Percentiles rank a stretch among this genome's conserved stretches.
Conservation (phyloP, 1,140 invertebrate genomes). For the Parasteatoda tepidariorum region DNA sequence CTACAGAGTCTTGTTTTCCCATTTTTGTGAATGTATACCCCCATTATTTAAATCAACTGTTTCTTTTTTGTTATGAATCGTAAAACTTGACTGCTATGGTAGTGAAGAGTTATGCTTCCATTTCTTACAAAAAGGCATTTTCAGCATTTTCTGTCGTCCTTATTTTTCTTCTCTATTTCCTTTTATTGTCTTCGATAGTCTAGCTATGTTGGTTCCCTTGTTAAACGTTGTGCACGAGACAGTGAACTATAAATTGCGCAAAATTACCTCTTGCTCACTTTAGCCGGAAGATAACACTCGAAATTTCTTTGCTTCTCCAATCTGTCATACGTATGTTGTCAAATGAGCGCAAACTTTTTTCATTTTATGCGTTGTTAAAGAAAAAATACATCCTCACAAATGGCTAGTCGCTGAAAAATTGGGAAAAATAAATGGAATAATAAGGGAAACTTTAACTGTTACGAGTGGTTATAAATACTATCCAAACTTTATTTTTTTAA, state of each 20-base stretch:
- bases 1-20: not conserved
- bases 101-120: not conserved
- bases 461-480: too few relatives aligned
- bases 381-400: too few relatives aligned
- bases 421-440: too few relatives aligned
- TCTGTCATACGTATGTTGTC: too few relatives aligned
- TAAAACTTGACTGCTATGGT: not conserved
- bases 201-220: not conserved
- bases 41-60: conserved; percentile 31
- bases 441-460: too few relatives aligned
- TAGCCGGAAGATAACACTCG: not conserved
- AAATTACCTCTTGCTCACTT: not conserved
- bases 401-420: too few relatives aligned
- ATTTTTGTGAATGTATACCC: not conserved
- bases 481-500: too few relatives aligned
- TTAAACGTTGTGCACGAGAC: not conserved
- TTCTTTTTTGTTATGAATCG: conserved; percentile 10
- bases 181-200: not conserved
- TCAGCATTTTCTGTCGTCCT: not conserved
- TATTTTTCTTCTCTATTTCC: not conserved
- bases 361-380: too few relatives aligned
- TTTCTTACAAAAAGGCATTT: conserved; percentile 7
- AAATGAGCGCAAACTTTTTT: too few relatives aligned
- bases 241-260: not conserved
- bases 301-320: too few relatives aligned